Base-by-base conservation (phyloP, 2,113 vertebrate genomes). In the Aphyosemion australe region DNA sequence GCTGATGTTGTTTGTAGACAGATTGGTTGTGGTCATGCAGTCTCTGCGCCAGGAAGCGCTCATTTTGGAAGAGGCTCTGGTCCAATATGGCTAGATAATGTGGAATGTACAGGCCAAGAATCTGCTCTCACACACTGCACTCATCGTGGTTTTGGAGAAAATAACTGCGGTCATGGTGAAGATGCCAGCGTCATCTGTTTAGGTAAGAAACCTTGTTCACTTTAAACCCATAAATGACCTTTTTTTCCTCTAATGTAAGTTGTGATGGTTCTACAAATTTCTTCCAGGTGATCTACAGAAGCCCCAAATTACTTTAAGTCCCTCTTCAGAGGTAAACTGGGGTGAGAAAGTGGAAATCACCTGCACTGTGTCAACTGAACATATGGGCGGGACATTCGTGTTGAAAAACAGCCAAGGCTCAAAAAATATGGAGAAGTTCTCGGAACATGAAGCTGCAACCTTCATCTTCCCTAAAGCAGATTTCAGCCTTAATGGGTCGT, bases 151-250 rank as follows among this genome's bases (percentile, higher is more conserved):
- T 87, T 84, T 69, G 89, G 90, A 49, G 14, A 65, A 12, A 72
- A 88, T 20, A 85, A 90, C 78, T 92, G 91, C 4, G 84, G 84
- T 0, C 90, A 91, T 0, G 42, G 57, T 26, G 88, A 92, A 82
- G 90, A 92, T 61, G 84, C 88, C 20, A 18, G 91, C 0, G 87
- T 79, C 9, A 79, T 91, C 48, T 91, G 91, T 83, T 77, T 88
- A 56, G 80, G 91, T 90, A 75, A 80, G 65, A 54, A 9, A 9
- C 8, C 12, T 26, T 12, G 4, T 9, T 46, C 3, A 31, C 55
- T 41, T 31, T 61, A 1, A 59, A 50, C 21, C 1, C 0, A 52
- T 7, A 16, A 54, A 39, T 13, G 0, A 59, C 58, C 20, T 1
- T 4, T 41, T 4, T 41, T 34, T 12, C 14, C 18, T 54, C n/a